Base-by-base conservation (phyloP, 2,113 vertebrate genomes). In the Perognathus longimembris region DNA sequence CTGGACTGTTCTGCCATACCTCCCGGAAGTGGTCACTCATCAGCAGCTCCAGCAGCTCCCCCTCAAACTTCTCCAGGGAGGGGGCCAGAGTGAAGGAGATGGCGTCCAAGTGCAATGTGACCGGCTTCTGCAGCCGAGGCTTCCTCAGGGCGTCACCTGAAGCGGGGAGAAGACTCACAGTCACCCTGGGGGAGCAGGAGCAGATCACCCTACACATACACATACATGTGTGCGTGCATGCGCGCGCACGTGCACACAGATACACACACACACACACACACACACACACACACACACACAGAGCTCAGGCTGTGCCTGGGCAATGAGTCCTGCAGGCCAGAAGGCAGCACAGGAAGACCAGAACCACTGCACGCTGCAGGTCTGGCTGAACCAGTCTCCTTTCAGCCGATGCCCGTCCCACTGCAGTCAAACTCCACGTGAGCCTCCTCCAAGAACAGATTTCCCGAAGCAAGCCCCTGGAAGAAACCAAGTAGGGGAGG, bases 31-130 rank as follows among this genome's bases (percentile, higher is more conserved):
- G 97, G 93, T 99, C 99, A 0, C 90, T 96, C 95, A 97, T 97
- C 36, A 99, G 97, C 3, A 98, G 97, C 36, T 98, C 97, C 96
- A 99, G 97, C 83, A 99, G 98, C 21, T 99, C 98, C 50, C 98
- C 98, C 97, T 99, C 99, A 3, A 99, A 99, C 42, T 97, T 98
- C 97, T 99, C 98, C 63, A 99, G 63, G 17, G 99, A 98, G 0
- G 99, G 99, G 91, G 98, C 98, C 17, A 99, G 97, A 30, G 77
- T 96, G 96, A 99, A 79, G 36, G 97, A 98, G 79, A 99, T 94
- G 76, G 95, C 96, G 24, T 98, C 98, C 97, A 99, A 95, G 80
- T 98, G 97, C 97, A 98, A 98, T 0, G 98, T 98, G 88, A 97
- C 59, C 0, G 97, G 96, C 95, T 98, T 98, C 97, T 99, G 97